Evolutionary conservation across 2,888 invertebrate genomes (phyloP), one percentile per base, ranked within the genome.

Genomic region (Temnothorax unifasciatus): DNA sequence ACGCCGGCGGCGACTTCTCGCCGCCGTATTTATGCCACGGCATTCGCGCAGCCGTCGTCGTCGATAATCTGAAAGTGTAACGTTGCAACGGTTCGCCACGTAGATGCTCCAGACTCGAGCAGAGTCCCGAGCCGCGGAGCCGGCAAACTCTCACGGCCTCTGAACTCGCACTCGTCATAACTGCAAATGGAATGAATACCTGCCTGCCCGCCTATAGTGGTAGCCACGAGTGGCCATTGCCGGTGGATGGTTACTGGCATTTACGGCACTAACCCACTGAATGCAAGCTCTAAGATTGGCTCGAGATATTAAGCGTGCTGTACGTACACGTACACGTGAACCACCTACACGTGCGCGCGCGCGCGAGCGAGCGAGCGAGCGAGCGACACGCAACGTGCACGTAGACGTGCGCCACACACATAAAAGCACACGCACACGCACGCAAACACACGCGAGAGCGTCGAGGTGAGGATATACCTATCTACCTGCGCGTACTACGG

Each of bases 131-230:
- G 82, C 87, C 61, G 86, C 64, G 88, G 83, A 88, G 91, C 87
- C 85, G 88, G 90, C 92, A 90, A 92, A 93, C 91, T 94, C 94
- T 93, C 94, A 94, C 94, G 94, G 93, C 94, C 94, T 93, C 90
- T 93, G 94, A 94, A 94, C 94, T 92, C 91, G 92, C 90, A 93
- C 93, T 93, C 94, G 93, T 94, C 94, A 93, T 94, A 94, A 94
- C 94, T 94, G 93, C 94, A 94, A 94, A 94, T 94, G 93, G 93
- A 93, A 94, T 93, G 94, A 94, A 93, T 93, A 91, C 92, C 92
- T 93, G 91, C 87, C 92, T 90, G 88, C 89, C 91, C 85, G 89
- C 76, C 88, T 88, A 87, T 88, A 90, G 92, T 91, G 90, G 93
- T 91, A 93, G 92, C 92, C 91, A 91, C 91, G 89, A 91, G 91